Evolutionary conservation across 1,140 invertebrate genomes (phyloP).

Genomic region (Telenomus remus): DNA sequence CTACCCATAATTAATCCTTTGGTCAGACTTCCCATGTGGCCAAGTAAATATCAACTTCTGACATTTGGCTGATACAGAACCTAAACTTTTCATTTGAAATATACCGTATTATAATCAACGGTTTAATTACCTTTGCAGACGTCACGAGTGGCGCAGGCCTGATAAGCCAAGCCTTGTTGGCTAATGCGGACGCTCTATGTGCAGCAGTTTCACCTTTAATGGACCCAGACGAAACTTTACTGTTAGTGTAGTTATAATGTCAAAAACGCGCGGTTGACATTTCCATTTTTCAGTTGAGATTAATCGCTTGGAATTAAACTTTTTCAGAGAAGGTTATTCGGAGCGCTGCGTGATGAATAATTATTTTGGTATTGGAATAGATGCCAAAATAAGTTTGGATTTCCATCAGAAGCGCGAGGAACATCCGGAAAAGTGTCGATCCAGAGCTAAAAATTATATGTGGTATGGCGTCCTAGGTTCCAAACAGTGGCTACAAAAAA

Average conservation of each 20-base stretch:
- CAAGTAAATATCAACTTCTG: slow-evolving; percentile 79
- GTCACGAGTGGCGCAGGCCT: slow-evolving; percentile 83
- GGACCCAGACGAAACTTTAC: slow-evolving; percentile 91
- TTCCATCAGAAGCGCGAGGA: slow-evolving; percentile 98
- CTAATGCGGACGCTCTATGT: slow-evolving; percentile 97
- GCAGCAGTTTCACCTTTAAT: slow-evolving; percentile 94
- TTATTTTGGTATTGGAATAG: slow-evolving; percentile 99
- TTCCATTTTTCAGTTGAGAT: neutral
- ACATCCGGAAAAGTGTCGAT: slow-evolving; percentile 97
- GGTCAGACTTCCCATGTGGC: slow-evolving; percentile 90
- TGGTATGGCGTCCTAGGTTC: slow-evolving; percentile 97
- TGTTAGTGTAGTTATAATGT: slow-evolving; percentile 74
- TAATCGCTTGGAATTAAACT: neutral
- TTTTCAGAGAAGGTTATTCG: slow-evolving; percentile 87
- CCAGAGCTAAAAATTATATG: slow-evolving; percentile 96
- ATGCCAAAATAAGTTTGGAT: slow-evolving; percentile 98
- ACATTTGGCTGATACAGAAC: neutral
- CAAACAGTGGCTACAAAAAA: slow-evolving; percentile 92
- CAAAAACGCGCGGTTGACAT: neutral
- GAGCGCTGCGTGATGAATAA: slow-evolving; percentile 99
- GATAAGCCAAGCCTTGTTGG: slow-evolving; percentile 92
- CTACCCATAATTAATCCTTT: slow-evolving; percentile 93
- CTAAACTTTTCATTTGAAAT: too few relatives aligned
- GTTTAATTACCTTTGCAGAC: slow-evolving; percentile 69
- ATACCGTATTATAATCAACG: neutral